Evolutionary conservation across 2,888 invertebrate species (phyloP).

Genomic region (Apeira syringaria): DNA sequence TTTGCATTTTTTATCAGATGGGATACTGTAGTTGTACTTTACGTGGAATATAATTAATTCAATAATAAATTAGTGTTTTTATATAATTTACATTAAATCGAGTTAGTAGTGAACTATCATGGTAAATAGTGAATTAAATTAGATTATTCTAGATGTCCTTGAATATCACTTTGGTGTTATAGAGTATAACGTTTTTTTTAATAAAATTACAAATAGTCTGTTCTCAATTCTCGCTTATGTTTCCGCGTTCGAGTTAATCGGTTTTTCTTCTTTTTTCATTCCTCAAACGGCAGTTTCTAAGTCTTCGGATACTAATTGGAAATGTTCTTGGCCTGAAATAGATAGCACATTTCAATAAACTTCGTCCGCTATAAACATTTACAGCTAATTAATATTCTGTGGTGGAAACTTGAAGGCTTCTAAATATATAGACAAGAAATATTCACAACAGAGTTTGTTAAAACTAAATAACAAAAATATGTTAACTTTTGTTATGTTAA

Average conservation of each 20-base stretch:
- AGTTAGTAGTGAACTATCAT: constrained; percentile 18
- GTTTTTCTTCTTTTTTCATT: constrained; percentile 15
- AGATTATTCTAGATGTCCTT: constrained; percentile 45
- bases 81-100: constrained; percentile 6
- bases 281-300: constrained; percentile 76
- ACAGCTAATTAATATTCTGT: no score
- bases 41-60: constrained; percentile 20
- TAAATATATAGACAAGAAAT: no score
- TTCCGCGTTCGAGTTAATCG: background rate
- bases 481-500: no score
- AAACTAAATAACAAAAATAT: no score
- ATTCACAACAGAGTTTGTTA: no score
- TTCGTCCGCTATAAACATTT: constrained; percentile 9
- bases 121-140: constrained; percentile 34
- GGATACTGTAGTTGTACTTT: constrained; percentile 11
- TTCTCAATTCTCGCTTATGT: background rate
- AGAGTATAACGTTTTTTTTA: constrained; percentile 31
- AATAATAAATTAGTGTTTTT: constrained; percentile 17
- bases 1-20: constrained; percentile 9
- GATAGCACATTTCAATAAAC: constrained; percentile 27
- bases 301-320: constrained; percentile 79
- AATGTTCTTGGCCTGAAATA: constrained; percentile 80
- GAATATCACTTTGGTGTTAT: constrained; percentile 65
- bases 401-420: no score
- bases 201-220: constrained; percentile 1